Evolutionary conservation across 2,888 invertebrate genomes (phyloP), one percentile per base, ranked within the genome.

Genomic region (Caenorhabditis zanzibari): DNA sequence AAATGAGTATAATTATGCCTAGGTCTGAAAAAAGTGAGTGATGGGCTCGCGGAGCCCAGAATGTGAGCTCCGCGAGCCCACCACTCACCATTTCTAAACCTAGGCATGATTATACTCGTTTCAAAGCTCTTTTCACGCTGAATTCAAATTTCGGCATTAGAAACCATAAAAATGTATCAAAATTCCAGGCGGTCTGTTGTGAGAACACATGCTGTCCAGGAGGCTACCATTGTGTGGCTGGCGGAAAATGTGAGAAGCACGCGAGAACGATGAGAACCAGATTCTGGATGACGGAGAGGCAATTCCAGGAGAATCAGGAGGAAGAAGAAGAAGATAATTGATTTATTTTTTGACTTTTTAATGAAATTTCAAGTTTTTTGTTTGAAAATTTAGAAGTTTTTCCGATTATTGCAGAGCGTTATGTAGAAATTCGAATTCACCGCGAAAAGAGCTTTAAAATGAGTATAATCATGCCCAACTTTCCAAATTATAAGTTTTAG

Each of bases 171-270:
- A 44, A 63, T 5, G 38, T 1, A 19, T 35, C 5, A 35, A 2
- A 26, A 19, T 56, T 52, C 10, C 72, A 87, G 87, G 87, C 80
- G 12, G 85, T 86, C 16, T 87, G 87, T 59, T 87, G 87, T 64
- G 58, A 71, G 24, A 38, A 80, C 79, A 81, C 81, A 19, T 87
- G 87, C 44, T 87, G 87, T 44, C 87, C 87, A 10, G 35, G 61
- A 22, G 87, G 87, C 2, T 87, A 81, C 49, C 85, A 85, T 16
- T 87, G 87, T 44, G 64, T 85, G 6, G 77, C 47, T 3, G 83
- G 83, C 19, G 84, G 84, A 35, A 84, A 82, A 16, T 87, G 87
- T 44, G 87, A 87, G 59, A 85, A 84, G 68, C 76, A 63, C 66
- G 84, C 84, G 16, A 9, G 32, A 28, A 58, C 32, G 58, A 54